Evolutionary conservation across 2,888 invertebrate genomes (phyloP).

Genomic region (Diplazon laetatorius): DNA sequence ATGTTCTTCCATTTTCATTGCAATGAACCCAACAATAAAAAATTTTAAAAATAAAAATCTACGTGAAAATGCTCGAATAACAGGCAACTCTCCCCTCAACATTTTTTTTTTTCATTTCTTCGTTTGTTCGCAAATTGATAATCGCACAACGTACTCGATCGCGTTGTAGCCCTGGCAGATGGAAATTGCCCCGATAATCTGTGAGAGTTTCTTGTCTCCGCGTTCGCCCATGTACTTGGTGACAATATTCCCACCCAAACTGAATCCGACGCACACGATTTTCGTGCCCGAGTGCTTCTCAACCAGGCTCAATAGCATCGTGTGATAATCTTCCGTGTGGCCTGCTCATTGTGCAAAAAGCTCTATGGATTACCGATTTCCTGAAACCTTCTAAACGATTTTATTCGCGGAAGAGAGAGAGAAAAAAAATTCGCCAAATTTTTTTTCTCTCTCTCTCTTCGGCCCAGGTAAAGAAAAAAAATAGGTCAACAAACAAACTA

Average conservation of each 20-base stretch:
- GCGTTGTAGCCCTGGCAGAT: slow-evolving; percentile 98
- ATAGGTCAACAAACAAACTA: too few species aligned
- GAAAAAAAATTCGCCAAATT: too few species aligned
- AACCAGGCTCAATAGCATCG: slow-evolving; percentile 90
- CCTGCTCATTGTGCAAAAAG: slow-evolving; percentile 84
- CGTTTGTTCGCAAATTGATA: too few species aligned
- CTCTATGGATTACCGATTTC: slow-evolving; percentile 24
- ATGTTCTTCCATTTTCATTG: too few species aligned
- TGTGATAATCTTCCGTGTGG: slow-evolving; percentile 93
- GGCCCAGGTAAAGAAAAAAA: too few species aligned
- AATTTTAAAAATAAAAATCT: too few species aligned
- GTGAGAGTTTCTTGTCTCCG: slow-evolving; percentile 85
- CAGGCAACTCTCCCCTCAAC: too few species aligned
- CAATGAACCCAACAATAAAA: too few species aligned
- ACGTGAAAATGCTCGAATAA: too few species aligned
- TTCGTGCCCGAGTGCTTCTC: slow-evolving; percentile 90
- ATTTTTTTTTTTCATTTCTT: too few species aligned
- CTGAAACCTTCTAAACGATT: slow-evolving; percentile 10
- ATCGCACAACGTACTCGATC: slow-evolving; percentile 88
- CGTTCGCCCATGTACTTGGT: slow-evolving; percentile 95
- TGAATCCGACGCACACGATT: slow-evolving; percentile 94
- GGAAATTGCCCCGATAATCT: slow-evolving; percentile 94
- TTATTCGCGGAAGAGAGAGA: too few species aligned
- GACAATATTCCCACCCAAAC: slow-evolving; percentile 96
- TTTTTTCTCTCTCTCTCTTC: too few species aligned